phyloP scores from a whole-genome alignment of 2,113 vertebrate genomes.

The Miniopterus natalensis region DNA sequence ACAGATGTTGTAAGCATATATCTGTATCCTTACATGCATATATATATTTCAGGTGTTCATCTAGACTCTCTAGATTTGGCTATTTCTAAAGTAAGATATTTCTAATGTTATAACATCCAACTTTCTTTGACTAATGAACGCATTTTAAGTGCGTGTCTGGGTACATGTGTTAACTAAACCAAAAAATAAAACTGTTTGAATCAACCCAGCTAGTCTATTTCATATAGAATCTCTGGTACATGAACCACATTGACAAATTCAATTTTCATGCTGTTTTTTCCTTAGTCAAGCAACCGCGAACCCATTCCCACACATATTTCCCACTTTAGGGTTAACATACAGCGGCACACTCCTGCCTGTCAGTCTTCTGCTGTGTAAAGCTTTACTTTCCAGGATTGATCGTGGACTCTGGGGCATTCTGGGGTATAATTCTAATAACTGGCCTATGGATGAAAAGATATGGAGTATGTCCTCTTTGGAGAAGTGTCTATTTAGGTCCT shows the following conservation, averaged over 20 bases:
- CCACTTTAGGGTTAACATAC: not conserved
- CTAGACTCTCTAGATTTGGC: not conserved
- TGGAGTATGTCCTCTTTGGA: too few species aligned
- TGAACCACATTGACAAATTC: not conserved
- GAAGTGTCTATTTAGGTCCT: too few species aligned
- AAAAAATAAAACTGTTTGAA: not conserved
- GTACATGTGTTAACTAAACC: not conserved
- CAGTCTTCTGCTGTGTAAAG: not conserved
- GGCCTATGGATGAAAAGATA: not conserved
- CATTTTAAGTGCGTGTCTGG: not conserved
- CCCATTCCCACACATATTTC: not conserved
- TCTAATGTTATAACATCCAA: not conserved
- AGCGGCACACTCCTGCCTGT: not conserved
- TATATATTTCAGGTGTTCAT: not conserved
- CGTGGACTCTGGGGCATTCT: not conserved
- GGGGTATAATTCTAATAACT: not conserved
- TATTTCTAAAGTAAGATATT: slow-evolving; percentile 32
- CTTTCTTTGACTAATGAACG: not conserved
- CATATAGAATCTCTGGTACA: not conserved
- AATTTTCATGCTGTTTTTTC: not conserved
- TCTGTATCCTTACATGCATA: not conserved
- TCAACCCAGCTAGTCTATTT: not conserved
- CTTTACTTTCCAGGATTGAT: slow-evolving; percentile 18
- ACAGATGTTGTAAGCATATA: not conserved
- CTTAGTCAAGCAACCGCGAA: not conserved